Base-by-base conservation (phyloP, 1,140 invertebrate species). In the Venturia canescens region DNA sequence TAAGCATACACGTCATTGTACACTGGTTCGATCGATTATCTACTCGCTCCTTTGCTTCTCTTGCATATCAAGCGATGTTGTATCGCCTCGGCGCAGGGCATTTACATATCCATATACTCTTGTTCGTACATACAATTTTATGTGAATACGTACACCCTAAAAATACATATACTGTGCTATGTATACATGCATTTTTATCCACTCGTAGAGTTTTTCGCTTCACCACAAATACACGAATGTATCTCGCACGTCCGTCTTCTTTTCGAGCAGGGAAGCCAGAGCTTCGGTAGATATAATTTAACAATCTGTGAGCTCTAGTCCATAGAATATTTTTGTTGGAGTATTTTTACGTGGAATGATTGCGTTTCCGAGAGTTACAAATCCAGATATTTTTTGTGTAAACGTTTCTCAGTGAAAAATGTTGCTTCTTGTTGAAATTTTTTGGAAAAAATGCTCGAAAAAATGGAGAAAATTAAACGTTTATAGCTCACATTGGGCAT, bases 11-110 rank as follows among this genome's bases (percentile, higher is more conserved):
- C 60, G 60, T 66, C 23, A 66, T 66, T 66, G 23, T 66, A 66
- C 23, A 26, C 23, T 23, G 23, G 60, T 66, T 27, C 60, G 60
- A 66, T 66, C 60, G 60, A 66, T 66, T 66, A 66, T 66, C 60
- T 27, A 66, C 23, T 66, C 60, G 60, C 21, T 66, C 4, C 60
- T 66, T 18, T 27, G 60, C 60, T 63, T 63, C 60, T 66, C 60
- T 66, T 6, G 23, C 60, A 23, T 66, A 66, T 27, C 60, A 66
- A 66, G 21, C 60, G 21, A 66, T 26, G 23, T 27, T 2, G 60
- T 27, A 26, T 27, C 60, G 60, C 27, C 60, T 66, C 23, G 60
- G 15, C 23, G 60, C 60, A 3, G 11, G 23, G 1, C 60, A 66
- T 66, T 66, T 66, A 29, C 60, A 66, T 66, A 15, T 27, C 5